These are phyloP conservation scores for Pachycephala philippinensis DNA, from an alignment of 2,113 vertebrate species.

Conservation along the genomic window DNA sequence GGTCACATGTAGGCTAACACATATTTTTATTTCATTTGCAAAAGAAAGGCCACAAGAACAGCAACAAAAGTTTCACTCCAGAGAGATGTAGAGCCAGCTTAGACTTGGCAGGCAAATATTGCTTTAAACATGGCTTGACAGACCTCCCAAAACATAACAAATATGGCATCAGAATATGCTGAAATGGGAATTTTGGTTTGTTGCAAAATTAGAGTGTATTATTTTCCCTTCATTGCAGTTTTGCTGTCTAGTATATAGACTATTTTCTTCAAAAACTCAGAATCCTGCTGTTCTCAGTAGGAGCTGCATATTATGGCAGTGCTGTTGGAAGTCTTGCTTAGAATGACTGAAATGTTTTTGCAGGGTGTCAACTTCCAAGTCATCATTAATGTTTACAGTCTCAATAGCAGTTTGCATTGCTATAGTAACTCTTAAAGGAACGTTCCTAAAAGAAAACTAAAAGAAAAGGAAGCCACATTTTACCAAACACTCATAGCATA, in stretches of 20 bases:
- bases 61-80: slow-evolving; percentile 49
- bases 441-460: slow-evolving; percentile 11
- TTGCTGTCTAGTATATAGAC: slow-evolving; percentile 39
- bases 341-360: slow-evolving; percentile 66
- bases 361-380: slow-evolving; percentile 63
- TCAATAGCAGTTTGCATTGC: slow-evolving; percentile 53
- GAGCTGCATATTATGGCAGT: slow-evolving; percentile 46
- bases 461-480: slow-evolving; percentile 29
- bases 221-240: slow-evolving; percentile 45
- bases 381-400: slow-evolving; percentile 63
- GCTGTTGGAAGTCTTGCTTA: slow-evolving; percentile 47
- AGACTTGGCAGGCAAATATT: slow-evolving; percentile 32
- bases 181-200: slow-evolving; percentile 55
- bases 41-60: slow-evolving; percentile 27
- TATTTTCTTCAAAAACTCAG: slow-evolving; percentile 33
- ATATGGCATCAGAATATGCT: slow-evolving; percentile 32
- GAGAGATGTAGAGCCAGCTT: slow-evolving; percentile 28
- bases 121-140: slow-evolving; percentile 47
- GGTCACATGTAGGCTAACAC: slow-evolving; percentile 33
- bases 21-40: slow-evolving; percentile 52
- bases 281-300: slow-evolving; percentile 50
- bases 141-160: slow-evolving; percentile 30
- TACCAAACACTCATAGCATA: not conserved
- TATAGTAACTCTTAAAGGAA: slow-evolving; percentile 56
- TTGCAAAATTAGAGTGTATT: slow-evolving; percentile 56